A percentile compares a stretch with the other conserved stretches of the same genome.
These are phyloP conservation scores for Tenebrosternarchus preto DNA, from an alignment of 2,113 vertebrate genomes.

Conservation along the genomic window DNA sequence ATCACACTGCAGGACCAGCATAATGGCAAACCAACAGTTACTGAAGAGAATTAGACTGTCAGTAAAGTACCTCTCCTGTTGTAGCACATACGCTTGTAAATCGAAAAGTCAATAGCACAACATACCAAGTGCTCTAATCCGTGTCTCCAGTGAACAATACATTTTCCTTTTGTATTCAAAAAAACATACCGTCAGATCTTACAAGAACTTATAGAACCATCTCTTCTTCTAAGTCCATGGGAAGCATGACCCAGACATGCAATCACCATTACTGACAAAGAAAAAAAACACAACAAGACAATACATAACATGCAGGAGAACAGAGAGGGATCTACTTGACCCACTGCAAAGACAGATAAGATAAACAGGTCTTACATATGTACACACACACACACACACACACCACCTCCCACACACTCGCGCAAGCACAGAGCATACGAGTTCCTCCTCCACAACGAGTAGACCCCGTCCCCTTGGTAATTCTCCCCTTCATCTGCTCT, in stretches of 20 bases:
- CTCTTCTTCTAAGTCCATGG: constrained; percentile 11
- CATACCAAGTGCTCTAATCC: no score
- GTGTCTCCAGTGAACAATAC: no score
- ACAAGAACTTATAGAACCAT: neutral
- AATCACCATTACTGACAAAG: neutral
- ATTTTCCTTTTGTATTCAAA: no score
- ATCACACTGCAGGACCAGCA: neutral
- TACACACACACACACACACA: neutral
- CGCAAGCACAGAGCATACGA: constrained; percentile 3
- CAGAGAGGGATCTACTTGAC: constrained; percentile 17
- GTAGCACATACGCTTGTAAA: no score
- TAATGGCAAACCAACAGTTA: no score
- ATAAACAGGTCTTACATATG: neutral
- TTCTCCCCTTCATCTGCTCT: constrained; percentile 69
- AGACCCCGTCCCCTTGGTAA: constrained; percentile 67
- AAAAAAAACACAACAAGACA: neutral
- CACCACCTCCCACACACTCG: neutral
- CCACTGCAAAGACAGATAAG: constrained; percentile 3
- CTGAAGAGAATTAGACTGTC: no score
- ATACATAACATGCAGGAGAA: constrained; percentile 20
- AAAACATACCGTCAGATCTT: no score
- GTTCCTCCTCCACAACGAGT: constrained; percentile 64
- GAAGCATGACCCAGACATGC: neutral
- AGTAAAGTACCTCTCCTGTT: no score
- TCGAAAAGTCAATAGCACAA: no score